Evolutionary conservation across 2,113 vertebrate genomes (phyloP), one percentile per base, ranked within the genome.

Genomic region (Tupaia tana): DNA sequence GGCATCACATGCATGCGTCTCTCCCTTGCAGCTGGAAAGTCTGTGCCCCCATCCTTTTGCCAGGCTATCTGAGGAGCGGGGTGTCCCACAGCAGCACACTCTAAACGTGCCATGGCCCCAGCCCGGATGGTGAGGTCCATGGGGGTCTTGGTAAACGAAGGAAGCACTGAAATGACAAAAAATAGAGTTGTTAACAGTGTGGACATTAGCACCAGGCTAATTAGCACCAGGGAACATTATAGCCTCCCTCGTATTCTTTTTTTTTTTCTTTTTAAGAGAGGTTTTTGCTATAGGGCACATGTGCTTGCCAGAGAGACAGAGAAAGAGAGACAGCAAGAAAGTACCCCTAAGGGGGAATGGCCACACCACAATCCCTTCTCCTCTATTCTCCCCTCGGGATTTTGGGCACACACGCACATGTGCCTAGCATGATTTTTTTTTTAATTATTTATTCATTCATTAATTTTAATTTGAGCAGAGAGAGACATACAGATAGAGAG

Each of bases 1-100:
- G 99, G 99, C 99, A 99, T 99, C 19, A 99, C 99, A 0, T 99
- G 99, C 99, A 99, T 99, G 14, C 99, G 99, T 2, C 99, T 98
- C 96, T 99, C 99, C 2, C 99, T 99, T 0, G 99, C 99, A 0
- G 99, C 99, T 0, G 99, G 99, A 94, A 99, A 99, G 97, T 99
- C 99, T 0, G 99, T 99, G 90, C 99, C 99, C 6, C 99, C 99
- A 2, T 99, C 99, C 83, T 99, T 99, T 94, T 99, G 99, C 99
- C 99, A 99, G 86, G 99, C 99, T 18, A 99, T 99, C 98, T 99
- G 99, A 0, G 99, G 99, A 15, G 99, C 98, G 0, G 99, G 99
- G 92, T 99, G 99, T 0, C 99, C 99, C 19, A 98, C 97, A 0
- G 99, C 99, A 0, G 99, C 99, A 2, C 99, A 99, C 89, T 99